phyloP scores from a whole-genome alignment of 2,888 invertebrate species.

The Punctoribates punctum region DNA sequence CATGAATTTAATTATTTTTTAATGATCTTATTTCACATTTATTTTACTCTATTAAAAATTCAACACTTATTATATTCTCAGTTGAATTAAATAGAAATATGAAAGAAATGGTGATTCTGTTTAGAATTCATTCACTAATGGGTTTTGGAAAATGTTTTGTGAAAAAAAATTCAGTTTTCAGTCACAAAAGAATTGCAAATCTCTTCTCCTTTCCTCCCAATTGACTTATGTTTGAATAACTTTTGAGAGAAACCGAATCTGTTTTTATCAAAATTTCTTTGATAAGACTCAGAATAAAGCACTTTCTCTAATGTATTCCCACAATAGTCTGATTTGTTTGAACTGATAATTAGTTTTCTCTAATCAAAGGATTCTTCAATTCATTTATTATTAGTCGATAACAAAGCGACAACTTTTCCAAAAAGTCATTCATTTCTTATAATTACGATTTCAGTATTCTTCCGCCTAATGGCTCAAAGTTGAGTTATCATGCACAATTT shows the following conservation, averaged over 20 bases:
- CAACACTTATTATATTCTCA: constrained; percentile 3
- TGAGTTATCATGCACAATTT: no score
- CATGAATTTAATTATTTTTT: no score
- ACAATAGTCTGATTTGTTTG: no score
- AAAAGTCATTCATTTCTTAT: no score
- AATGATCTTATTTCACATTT: no score
- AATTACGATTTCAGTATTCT: no score
- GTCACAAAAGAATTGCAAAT: constrained; percentile 16
- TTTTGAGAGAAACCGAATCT: background rate
- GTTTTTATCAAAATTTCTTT: constrained; percentile 8
- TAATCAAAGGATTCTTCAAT: no score
- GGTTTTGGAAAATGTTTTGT: constrained; percentile 14
- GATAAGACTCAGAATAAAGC: background rate
- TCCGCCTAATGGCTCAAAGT: no score
- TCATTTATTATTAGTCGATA: no score
- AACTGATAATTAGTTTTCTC: no score
- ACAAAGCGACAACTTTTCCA: no score
- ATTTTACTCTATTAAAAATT: background rate
- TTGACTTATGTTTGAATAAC: constrained; percentile 9
- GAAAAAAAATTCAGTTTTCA: background rate
- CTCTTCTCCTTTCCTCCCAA: background rate
- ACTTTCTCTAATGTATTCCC: background rate
- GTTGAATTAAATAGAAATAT: background rate
- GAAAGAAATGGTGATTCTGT: background rate
- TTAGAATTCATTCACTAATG: constrained; percentile 6